Evolutionary conservation across 2,797 vertebrate species (phyloP).

Genomic region (Acipenser oxyrinchus): DNA sequence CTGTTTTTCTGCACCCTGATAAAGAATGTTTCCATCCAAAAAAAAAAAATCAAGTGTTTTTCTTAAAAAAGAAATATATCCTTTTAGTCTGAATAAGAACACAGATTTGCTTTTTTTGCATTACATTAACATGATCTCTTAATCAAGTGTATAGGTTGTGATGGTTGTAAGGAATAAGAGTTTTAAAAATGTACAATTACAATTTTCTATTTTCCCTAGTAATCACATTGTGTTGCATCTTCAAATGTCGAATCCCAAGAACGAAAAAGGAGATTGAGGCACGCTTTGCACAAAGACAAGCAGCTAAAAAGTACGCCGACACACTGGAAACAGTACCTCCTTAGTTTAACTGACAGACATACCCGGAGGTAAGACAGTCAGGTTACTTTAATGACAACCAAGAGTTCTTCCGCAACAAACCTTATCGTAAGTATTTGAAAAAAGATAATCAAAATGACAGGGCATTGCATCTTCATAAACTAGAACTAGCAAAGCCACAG

Average conservation of each 20-base stretch:
- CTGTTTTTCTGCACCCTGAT: too few relatives aligned
- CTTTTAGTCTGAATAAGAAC: background rate
- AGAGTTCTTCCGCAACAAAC: background rate
- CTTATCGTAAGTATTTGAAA: background rate
- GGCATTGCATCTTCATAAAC: too few relatives aligned
- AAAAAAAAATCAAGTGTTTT: too few relatives aligned
- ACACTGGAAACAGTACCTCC: conserved; percentile 87
- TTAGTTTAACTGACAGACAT: conserved; percentile 87
- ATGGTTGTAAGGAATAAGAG: background rate
- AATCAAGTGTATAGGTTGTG: background rate
- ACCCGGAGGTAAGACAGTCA: conserved; percentile 64
- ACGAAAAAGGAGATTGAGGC: conserved; percentile 96
- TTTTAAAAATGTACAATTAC: background rate
- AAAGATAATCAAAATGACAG: too few relatives aligned
- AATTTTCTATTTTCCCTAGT: conserved; percentile 48
- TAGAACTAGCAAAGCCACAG: too few relatives aligned
- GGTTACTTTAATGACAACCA: background rate
- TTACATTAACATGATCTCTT: too few relatives aligned
- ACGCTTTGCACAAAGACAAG: conserved; percentile 72
- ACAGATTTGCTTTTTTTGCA: background rate
- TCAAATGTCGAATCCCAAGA: conserved; percentile 92
- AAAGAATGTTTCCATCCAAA: too few relatives aligned
- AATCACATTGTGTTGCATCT: conserved; percentile 93
- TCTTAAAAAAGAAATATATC: too few relatives aligned
- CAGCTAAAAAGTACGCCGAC: conserved; percentile 89